phyloP scores from a whole-genome alignment of 1,140 invertebrate species.

The Drosophila tropicalis region DNA sequence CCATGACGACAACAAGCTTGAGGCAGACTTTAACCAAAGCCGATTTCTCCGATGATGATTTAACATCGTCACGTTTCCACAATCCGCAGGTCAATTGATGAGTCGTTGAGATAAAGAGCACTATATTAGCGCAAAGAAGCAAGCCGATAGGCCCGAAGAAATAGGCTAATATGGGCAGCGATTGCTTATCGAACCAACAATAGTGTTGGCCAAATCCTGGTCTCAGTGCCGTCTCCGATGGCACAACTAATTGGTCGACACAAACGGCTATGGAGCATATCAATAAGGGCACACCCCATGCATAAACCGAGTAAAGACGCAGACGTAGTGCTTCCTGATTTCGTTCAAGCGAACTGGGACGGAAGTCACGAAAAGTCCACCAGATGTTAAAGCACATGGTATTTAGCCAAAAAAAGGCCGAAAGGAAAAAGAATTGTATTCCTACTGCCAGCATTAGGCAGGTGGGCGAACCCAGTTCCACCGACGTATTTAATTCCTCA shows the following conservation, averaged over 20 bases:
- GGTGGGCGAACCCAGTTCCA: slow-evolving; percentile 86
- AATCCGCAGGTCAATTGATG: slow-evolving; percentile 93
- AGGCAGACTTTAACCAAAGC: slow-evolving; percentile 90
- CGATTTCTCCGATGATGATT: slow-evolving; percentile 92
- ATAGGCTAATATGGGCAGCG: slow-evolving; percentile 91
- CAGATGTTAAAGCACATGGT: slow-evolving; percentile 98
- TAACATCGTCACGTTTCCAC: slow-evolving; percentile 93
- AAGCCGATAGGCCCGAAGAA: slow-evolving; percentile 92
- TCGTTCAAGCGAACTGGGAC: slow-evolving; percentile 91
- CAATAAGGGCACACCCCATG: slow-evolving; percentile 90
- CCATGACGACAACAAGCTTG: slow-evolving; percentile 93
- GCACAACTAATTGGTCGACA: slow-evolving; percentile 85
- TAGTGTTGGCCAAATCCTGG: slow-evolving; percentile 89
- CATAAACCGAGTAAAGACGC: slow-evolving; percentile 90
- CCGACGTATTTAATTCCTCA: slow-evolving; percentile 56
- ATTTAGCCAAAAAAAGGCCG: slow-evolving; percentile 98
- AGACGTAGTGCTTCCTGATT: slow-evolving; percentile 90
- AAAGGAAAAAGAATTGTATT: slow-evolving; percentile 96
- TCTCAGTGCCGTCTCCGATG: slow-evolving; percentile 83
- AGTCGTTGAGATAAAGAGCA: slow-evolving; percentile 91
- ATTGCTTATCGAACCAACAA: slow-evolving; percentile 92
- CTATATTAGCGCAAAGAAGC: slow-evolving; percentile 89
- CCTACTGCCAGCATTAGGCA: slow-evolving; percentile 89
- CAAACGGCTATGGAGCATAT: slow-evolving; percentile 88
- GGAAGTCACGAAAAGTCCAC: slow-evolving; percentile 95